Conservation (phyloP, 2,888 invertebrate species). For the Lithophane leautieri region DNA sequence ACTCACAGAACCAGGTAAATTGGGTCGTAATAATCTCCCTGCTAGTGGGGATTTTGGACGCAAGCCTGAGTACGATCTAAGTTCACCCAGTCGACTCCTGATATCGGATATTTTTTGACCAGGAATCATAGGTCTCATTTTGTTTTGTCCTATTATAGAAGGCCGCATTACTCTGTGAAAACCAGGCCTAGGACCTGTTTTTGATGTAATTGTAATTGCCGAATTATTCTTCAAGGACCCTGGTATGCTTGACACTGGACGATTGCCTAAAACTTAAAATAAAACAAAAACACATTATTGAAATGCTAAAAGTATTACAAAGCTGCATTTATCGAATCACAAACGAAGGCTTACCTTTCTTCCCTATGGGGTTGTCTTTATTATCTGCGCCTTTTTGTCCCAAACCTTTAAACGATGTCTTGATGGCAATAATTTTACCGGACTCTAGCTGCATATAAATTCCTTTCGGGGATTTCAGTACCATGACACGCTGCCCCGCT, state of each 20-base stretch:
- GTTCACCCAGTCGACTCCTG: conserved; percentile 81
- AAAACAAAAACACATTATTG: conserved; percentile 49
- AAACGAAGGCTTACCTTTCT: conserved; percentile 80
- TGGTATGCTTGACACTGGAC: conserved; percentile 84
- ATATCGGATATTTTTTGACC: conserved; percentile 87
- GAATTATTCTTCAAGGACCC: conserved; percentile 91
- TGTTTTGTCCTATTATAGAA: conserved; percentile 79
- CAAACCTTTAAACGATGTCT: conserved; percentile 93
- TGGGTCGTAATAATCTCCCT: conserved; percentile 80
- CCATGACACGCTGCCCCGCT: conserved; percentile 98
- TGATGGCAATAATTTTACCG: conserved; percentile 98
- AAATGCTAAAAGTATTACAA: background rate
- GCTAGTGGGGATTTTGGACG: conserved; percentile 80
- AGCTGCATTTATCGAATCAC: background rate
- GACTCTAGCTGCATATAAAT: conserved; percentile 98
- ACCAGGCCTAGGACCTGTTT: conserved; percentile 81
- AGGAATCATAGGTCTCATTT: conserved; percentile 81
- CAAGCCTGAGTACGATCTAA: conserved; percentile 79
- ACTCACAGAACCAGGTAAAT: conserved; percentile 84
- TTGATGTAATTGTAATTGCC: conserved; percentile 91
- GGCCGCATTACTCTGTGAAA: conserved; percentile 84
- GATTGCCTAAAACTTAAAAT: conserved; percentile 81
- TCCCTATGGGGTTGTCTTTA: conserved; percentile 84
- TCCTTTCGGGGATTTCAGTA: conserved; percentile 98
- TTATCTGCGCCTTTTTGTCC: conserved; percentile 85